Conservation (phyloP, 2,797 vertebrate species). For the Calcarius lapponicus region DNA sequence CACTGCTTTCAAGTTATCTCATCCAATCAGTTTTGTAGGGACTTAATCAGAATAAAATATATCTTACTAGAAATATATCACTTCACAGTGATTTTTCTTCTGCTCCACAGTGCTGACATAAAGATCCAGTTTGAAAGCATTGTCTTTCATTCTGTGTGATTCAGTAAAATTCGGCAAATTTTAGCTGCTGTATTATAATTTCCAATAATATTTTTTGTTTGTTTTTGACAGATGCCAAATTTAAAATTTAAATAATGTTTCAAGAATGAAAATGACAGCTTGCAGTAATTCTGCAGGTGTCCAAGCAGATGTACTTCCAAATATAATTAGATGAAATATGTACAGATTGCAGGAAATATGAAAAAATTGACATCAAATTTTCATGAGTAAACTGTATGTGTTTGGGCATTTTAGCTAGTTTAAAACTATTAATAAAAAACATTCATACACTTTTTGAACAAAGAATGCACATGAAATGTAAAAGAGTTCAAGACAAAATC, state of each 20-base stretch:
- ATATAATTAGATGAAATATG: conserved; percentile 79
- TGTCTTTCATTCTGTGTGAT: conserved; percentile 77
- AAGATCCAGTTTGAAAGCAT: conserved; percentile 50
- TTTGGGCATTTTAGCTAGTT: conserved; percentile 22
- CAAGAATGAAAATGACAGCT: conserved; percentile 84
- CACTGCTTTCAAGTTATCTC: conserved; percentile 82
- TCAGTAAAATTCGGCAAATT: conserved; percentile 82
- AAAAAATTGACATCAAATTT: conserved; percentile 69
- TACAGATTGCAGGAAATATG: conserved; percentile 77
- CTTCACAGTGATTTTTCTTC: conserved; percentile 77
- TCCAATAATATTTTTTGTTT: conserved; percentile 66
- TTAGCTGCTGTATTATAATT: conserved; percentile 80
- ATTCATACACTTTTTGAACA: background rate
- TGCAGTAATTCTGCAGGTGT: conserved; percentile 86
- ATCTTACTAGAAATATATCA: conserved; percentile 70
- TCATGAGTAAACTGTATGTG: conserved; percentile 56
- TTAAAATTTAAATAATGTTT: conserved; percentile 86
- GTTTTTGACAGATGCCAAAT: conserved; percentile 87
- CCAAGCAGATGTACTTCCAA: conserved; percentile 83
- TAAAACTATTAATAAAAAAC: conserved; percentile 10
- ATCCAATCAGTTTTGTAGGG: conserved; percentile 75
- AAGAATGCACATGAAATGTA: background rate
- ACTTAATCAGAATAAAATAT: conserved; percentile 85
- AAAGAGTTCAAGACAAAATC: background rate
- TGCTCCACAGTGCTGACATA: conserved; percentile 74